Conservation (phyloP, 2,888 invertebrate genomes). For the Epistrophella euchroma region DNA sequence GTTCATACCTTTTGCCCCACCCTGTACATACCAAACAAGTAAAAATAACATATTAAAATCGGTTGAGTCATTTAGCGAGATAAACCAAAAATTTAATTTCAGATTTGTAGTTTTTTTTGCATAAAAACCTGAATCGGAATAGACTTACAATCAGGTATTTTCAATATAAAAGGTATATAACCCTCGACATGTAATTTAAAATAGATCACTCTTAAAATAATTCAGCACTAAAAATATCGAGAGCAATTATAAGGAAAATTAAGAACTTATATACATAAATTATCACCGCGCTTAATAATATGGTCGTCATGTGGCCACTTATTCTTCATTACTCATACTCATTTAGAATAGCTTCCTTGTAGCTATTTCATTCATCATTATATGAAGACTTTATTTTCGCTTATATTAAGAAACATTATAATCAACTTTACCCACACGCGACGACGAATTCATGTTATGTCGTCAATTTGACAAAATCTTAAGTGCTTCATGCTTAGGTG, state of each 20-base stretch:
- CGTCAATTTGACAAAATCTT: constrained; percentile 6
- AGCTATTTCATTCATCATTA: neutral
- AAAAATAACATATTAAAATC: too few relatives aligned
- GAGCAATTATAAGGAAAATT: neutral
- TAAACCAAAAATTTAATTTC: too few relatives aligned
- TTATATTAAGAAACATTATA: neutral
- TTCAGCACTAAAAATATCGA: too few relatives aligned
- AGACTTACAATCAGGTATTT: too few relatives aligned
- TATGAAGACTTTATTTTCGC: neutral
- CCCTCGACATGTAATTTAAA: too few relatives aligned
- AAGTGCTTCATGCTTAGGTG: constrained; percentile 4
- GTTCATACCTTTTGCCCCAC: too few relatives aligned
- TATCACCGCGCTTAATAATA: neutral
- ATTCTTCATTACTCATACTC: neutral
- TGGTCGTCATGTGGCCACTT: neutral
- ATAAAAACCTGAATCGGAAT: too few relatives aligned
- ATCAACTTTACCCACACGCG: neutral
- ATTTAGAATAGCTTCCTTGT: neutral
- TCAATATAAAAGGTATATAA: too few relatives aligned
- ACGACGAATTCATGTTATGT: neutral
- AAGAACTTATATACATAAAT: neutral
- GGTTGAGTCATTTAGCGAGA: too few relatives aligned
- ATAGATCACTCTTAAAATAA: too few relatives aligned
- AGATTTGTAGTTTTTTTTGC: too few relatives aligned
- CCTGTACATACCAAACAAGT: too few relatives aligned